Conservation (phyloP, 2,888 invertebrate genomes). For the Oscheius sp. region DNA sequence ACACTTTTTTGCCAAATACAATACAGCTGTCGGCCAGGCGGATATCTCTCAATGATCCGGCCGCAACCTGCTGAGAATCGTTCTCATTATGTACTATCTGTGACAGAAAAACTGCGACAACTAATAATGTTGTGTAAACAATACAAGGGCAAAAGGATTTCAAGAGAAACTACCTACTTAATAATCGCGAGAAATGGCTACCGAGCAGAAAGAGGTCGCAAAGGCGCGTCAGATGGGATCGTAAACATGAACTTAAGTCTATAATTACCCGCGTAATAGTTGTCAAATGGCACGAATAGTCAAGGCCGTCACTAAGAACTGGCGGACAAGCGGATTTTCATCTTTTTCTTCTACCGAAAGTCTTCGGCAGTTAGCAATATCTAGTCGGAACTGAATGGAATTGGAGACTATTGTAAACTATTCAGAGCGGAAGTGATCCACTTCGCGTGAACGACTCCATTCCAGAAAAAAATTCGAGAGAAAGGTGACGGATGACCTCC, state of each 20-base stretch:
- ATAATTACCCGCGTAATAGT: constrained; percentile 30
- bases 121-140: not conserved
- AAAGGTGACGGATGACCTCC: not conserved
- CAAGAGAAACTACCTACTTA: not conserved
- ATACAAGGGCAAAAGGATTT: not conserved
- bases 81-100: constrained; percentile 13
- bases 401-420: too few species aligned
- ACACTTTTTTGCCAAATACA: not conserved
- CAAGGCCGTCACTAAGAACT: not conserved
- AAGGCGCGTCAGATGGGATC: constrained; percentile 14
- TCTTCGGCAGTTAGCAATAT: not conserved
- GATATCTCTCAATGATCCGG: constrained; percentile 26
- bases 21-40: constrained; percentile 7
- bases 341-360: not conserved
- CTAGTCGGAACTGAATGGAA: too few species aligned
- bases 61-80: constrained; percentile 21
- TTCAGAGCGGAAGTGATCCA: too few species aligned
- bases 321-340: constrained; percentile 7
- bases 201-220: constrained; percentile 20
- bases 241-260: constrained; percentile 29
- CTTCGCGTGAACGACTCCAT: not conserved
- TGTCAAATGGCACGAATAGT: constrained; percentile 20
- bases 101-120: not conserved
- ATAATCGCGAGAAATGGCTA: not conserved
- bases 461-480: not conserved